Evolutionary conservation across 2,797 vertebrate genomes (phyloP), one percentile per base, ranked within the genome.

Genomic region (Myotis pilosus): DNA sequence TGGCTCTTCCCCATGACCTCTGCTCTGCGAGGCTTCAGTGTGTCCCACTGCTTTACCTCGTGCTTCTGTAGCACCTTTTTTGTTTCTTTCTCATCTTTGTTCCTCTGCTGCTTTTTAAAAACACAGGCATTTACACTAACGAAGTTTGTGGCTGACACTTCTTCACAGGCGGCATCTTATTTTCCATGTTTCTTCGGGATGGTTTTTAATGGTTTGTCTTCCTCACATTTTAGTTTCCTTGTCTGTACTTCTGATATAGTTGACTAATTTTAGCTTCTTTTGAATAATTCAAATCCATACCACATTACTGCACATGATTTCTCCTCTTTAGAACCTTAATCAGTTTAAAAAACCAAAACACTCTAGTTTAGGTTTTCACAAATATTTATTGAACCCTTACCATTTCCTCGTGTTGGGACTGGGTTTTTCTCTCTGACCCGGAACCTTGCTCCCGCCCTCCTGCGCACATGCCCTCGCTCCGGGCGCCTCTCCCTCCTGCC

Each of bases 1-100:
- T 66, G 91, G 89, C n/a, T 92, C 96, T 94, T 93, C 81, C 79
- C 89, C 19, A 11, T 1, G 30, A 83, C 68, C 23, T 87, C 93
- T 92, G 71, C 30, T 80, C 83, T 23, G 16, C 23, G 71, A 92
- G 90, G 47, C 82, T 94, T 68, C 72, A 1, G 0, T 33, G 33
- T 3, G 66, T 55, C 6, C 3, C 8, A 13, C 19, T 38, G 33
- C 8, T 80, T 38, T 36, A 69, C 72, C 55, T 57, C 11, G 28
- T 30, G 47, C 23, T 51, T 51, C 23, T 4, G 13, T 44, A 68
- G 64, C 95, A n/a, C 62, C 30, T 16, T 64, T 30, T 64, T 47
- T 68, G 60, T 30, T 71, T 71, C 44, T 60, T 74, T 91, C 55
- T 92, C 80, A 53, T 83, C 44, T 9, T 72, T 47, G 74, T 51